Evolutionary conservation across 2,888 invertebrate genomes (phyloP), one percentile per base, ranked within the genome.

Genomic region (Laspeyria flexula): DNA sequence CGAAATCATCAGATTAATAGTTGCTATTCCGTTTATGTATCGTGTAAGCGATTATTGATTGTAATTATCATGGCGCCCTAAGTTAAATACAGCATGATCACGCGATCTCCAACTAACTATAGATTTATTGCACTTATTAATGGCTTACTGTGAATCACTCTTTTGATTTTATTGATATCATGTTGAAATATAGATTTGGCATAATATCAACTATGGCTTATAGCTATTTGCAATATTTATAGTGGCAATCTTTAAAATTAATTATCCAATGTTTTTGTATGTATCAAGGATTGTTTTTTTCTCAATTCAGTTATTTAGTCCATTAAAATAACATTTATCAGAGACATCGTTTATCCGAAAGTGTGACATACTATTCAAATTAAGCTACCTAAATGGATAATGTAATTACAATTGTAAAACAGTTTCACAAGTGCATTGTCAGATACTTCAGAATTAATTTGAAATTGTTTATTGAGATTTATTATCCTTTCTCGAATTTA

Each of bases 21-120:
- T 77, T 69, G 75, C 70, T 74, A 79, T 81, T 78, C 77, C 60
- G 73, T 83, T 79, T 79, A 81, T 83, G 57, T 67, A 71, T 71
- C 64, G 71, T 70, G 75, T 73, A 77, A 72, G 68, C 71, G 75
- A 81, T 88, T 88, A 89, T 90, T 90, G 88, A 90, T 89, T 86
- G 85, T 87, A 89, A 88, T 89, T 86, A 88, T 85, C 80, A 85
- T 86, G 83, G 84, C 81, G 81, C 80, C 76, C 79, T 83, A 73
- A 80, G 83, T 68, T 71, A 83, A 85, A 83, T 74, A 82, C 79
- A 63, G 75, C 54, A 65, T 74, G 77, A 77, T 84, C 87, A 86
- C 86, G 87, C 84, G 79, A 87, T 75, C 69, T 60, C 58, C 59
- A 60, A 59, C 67, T 55, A 64, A 56, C 68, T 61, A 62, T 45